Evolutionary conservation across 1,140 invertebrate genomes (phyloP).

Genomic region (Diorhabda elongata): DNA sequence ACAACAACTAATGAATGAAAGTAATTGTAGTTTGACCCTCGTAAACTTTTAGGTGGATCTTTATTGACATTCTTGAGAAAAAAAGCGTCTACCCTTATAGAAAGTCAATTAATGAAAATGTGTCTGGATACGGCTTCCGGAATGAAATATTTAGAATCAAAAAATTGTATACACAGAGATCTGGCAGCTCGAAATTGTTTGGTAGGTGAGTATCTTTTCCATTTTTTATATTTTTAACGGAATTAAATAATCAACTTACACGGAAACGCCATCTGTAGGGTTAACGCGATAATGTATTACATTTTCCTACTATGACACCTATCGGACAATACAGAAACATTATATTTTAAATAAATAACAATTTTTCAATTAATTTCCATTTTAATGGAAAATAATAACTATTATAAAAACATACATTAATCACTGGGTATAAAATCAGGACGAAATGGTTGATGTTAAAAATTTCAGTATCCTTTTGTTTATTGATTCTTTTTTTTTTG

Average conservation of each 20-base stretch:
- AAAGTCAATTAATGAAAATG: conserved; percentile 79
- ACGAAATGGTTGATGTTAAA: no score
- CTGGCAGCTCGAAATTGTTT: conserved; percentile 93
- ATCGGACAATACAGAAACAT: background rate
- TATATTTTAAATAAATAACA: background rate
- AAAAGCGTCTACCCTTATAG: conserved; percentile 63
- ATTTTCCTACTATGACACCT: background rate
- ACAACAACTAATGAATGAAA: no score
- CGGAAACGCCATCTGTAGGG: no score
- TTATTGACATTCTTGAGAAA: conserved; percentile 82
- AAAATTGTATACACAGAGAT: conserved; percentile 95
- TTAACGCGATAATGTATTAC: no score
- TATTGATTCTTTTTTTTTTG: conserved; percentile 25
- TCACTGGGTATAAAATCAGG: no score
- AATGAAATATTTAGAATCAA: conserved; percentile 94
- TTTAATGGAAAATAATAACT: no score
- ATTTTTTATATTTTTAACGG: no score
- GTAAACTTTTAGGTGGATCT: conserved; percentile 70
- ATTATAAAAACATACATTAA: no score
- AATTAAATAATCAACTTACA: no score
- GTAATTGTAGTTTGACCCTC: no score
- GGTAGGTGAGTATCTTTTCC: conserved; percentile 57
- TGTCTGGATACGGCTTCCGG: conserved; percentile 90
- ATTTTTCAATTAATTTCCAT: no score
- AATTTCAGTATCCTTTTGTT: no score